Evolutionary conservation across 2,797 vertebrate genomes (phyloP), one percentile per base, ranked within the genome.

Genomic region (Parauchenoglanis punctatus): DNA sequence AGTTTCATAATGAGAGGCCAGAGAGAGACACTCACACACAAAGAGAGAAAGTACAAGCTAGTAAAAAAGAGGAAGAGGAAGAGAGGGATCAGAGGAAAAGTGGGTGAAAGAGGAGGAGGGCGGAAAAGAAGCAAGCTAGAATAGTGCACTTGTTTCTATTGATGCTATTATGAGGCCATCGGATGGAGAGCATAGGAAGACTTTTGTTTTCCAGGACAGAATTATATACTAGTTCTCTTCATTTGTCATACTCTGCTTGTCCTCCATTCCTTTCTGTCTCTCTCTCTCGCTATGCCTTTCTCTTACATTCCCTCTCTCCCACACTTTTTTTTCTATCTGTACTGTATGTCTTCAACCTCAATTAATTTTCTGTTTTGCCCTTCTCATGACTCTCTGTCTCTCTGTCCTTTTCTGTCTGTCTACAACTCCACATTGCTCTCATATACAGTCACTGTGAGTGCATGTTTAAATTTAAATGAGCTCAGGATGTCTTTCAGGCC

Each of bases 361-460:
- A 6, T 80, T 83, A 40, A 35, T 35, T 35, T 35, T 83, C 68
- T 67, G 5, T 25, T 23, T 83, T 90, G 84, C 87, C 76, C 89
- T 58, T 89, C 73, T 75, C 20, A 91, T 85, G 90, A 88, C 85
- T 90, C 83, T 63, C n/a, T 82, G 84, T 88, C 90, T 88, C 87
- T 80, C 90, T 89, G 76, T 87, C 88, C 84, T 54, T 61, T 88
- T 90, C 88, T 85, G 86, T 89, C 89, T 87, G 88, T 56, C 35
- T 25, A 7, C 52, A 72, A 3, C 56, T 28, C 28, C 20, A 23
- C 46, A 23, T 68, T 35, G 6, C 49, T 84, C 20, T 56, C 49
- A 59, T 58, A 46, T 80, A 46, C 59, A 56, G 23, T 25, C 8
- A 72, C 40, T 63, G 4, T 61, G 12, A 17, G 4, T 76, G 23